phyloP scores from a whole-genome alignment of 1,140 invertebrate genomes.

The Coelopa frigida region DNA sequence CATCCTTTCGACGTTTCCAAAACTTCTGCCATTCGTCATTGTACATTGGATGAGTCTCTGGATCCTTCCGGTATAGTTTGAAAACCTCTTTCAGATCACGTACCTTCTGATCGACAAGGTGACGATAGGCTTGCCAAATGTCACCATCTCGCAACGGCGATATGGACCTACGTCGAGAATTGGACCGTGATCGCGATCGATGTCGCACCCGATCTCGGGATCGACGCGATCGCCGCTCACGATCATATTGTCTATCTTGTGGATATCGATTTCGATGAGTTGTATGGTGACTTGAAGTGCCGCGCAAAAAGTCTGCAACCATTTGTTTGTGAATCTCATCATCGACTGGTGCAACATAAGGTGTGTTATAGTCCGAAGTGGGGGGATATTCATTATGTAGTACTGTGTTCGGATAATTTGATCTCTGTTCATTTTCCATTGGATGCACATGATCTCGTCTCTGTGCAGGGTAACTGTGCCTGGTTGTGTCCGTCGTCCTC shows the following conservation, averaged over 20 bases:
- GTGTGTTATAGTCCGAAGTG: background rate
- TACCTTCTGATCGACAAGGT: conserved; percentile 31
- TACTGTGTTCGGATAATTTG: no score
- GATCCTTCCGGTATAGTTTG: conserved; percentile 48
- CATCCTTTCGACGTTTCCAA: conserved; percentile 49
- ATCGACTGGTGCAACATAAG: conserved; percentile 17
- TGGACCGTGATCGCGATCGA: conserved; percentile 20
- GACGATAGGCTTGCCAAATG: conserved; percentile 34
- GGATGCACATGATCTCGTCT: no score
- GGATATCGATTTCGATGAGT: no score
- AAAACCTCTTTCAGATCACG: conserved; percentile 25
- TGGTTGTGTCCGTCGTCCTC: no score
- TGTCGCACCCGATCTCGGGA: conserved; percentile 14
- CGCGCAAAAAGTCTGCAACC: conserved; percentile 31
- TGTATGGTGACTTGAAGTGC: conserved; percentile 12
- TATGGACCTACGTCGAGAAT: conserved; percentile 20
- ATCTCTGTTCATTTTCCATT: no score
- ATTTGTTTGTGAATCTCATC: conserved; percentile 33
- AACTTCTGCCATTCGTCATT: conserved; percentile 79
- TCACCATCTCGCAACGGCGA: conserved; percentile 30
- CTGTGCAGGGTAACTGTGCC: no score
- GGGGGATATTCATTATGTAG: background rate
- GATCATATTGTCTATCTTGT: no score
- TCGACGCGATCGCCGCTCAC: no score
- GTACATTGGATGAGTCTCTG: conserved; percentile 75